Percentiles rank a stretch among this genome's conserved stretches.
These are phyloP conservation scores for Campoletis sonorensis DNA, from an alignment of 1,140 invertebrate genomes.

Conservation along the genomic window DNA sequence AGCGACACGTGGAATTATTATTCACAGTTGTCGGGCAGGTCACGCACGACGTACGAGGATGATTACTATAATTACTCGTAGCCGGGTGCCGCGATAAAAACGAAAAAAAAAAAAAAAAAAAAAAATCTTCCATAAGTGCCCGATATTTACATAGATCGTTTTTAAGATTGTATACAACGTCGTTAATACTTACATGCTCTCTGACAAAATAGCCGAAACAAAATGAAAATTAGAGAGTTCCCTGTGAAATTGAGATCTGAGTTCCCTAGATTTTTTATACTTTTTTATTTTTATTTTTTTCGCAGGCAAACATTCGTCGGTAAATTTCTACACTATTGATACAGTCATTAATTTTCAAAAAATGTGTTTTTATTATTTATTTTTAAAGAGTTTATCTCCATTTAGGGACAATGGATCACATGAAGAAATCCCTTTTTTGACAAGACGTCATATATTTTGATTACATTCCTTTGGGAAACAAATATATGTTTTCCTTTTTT, in stretches of 20 bases:
- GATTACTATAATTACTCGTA: conserved; percentile 21
- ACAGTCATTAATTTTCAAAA: too few relatives aligned
- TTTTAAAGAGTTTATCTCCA: too few relatives aligned
- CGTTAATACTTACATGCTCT: neutral
- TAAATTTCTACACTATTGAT: too few relatives aligned
- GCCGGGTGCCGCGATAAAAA: neutral
- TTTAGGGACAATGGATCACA: too few relatives aligned
- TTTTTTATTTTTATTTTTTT: too few relatives aligned
- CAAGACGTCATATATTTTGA: too few relatives aligned
- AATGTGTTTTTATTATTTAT: too few relatives aligned
- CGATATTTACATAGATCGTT: conserved; percentile 21
- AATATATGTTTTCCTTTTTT: too few relatives aligned
- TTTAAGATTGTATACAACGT: neutral
- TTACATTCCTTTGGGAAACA: too few relatives aligned
- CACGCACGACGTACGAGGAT: conserved; percentile 19
- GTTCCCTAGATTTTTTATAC: too few relatives aligned
- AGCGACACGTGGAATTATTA: conserved; percentile 31
- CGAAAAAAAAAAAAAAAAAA: neutral
- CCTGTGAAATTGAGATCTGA: neutral
- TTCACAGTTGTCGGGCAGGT: conserved; percentile 26
- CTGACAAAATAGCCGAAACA: conserved; percentile 2
- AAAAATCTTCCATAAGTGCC: neutral
- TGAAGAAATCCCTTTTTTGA: too few relatives aligned
- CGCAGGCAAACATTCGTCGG: too few relatives aligned
- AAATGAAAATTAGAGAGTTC: conserved; percentile 21